phyloP scores from a whole-genome alignment of 2,113 vertebrate species.

The Oncorhynchus clarkii region DNA sequence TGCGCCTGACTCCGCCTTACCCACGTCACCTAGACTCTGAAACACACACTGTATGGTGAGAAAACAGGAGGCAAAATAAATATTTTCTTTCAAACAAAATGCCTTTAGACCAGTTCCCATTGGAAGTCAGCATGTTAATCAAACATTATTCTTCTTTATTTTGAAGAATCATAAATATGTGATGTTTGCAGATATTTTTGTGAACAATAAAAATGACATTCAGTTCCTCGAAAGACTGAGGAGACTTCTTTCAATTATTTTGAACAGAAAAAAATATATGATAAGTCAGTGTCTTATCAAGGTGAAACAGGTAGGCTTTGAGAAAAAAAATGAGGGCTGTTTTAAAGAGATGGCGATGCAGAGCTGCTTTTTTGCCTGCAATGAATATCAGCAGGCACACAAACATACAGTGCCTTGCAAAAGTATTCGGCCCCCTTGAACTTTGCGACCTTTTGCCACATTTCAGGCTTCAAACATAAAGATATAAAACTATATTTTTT shows the following conservation, averaged over 20 bases:
- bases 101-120: conserved; percentile 50
- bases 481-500: too few relatives aligned
- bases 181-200: conserved; percentile 61
- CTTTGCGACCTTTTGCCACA: too few relatives aligned
- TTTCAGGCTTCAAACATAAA: too few relatives aligned
- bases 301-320: conserved; percentile 19
- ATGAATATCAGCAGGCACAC: not conserved
- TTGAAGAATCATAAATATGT: conserved; percentile 64
- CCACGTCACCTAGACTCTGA: too few relatives aligned
- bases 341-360: not conserved
- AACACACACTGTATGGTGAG: conserved; percentile 54
- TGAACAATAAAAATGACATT: conserved; percentile 73
- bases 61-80: conserved; percentile 42
- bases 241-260: conserved; percentile 34
- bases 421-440: too few relatives aligned
- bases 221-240: conserved; percentile 55
- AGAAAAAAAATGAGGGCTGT: not conserved
- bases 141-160: conserved; percentile 70
- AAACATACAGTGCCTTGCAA: not conserved
- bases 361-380: not conserved
- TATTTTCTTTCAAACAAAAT: conserved; percentile 34
- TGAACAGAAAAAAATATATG: conserved; percentile 7
- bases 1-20: too few relatives aligned
- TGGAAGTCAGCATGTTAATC: conserved; percentile 66
- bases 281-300: conserved; percentile 17